phyloP scores from a whole-genome alignment of 2,888 invertebrate genomes.

The Onthophagus sagittarius region DNA sequence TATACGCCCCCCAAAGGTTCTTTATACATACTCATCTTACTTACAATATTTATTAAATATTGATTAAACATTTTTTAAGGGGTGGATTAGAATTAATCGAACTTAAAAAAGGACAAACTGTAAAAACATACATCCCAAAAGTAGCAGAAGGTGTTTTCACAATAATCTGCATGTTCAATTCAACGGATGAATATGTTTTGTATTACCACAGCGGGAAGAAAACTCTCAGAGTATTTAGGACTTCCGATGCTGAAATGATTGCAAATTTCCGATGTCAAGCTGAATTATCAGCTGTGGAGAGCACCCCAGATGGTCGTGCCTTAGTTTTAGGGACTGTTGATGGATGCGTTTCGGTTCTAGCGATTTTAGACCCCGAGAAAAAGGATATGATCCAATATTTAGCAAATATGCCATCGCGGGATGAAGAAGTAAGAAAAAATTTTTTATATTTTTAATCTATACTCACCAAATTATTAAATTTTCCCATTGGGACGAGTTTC shows the following conservation, averaged over 20 bases:
- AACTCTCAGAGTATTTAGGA: constrained; percentile 84
- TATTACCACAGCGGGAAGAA: constrained; percentile 96
- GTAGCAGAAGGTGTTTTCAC: constrained; percentile 97
- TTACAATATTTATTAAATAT: no score
- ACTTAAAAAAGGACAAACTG: constrained; percentile 81
- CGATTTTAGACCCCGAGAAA: constrained; percentile 66
- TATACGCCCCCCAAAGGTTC: constrained; percentile 81
- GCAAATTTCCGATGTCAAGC: constrained; percentile 91
- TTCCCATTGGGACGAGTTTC: no score
- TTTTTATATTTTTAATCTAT: no score
- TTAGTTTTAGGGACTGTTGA: constrained; percentile 89
- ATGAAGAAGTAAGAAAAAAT: constrained; percentile 66
- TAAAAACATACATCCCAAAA: constrained; percentile 87
- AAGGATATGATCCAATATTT: constrained; percentile 63
- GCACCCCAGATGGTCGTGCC: constrained; percentile 77
- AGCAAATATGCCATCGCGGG: constrained; percentile 65
- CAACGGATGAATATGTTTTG: constrained; percentile 90
- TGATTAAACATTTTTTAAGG: no score
- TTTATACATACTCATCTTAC: no score
- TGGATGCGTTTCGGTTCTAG: constrained; percentile 88
- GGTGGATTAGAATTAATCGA: constrained; percentile 93
- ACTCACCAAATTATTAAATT: no score
- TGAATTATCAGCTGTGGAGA: constrained; percentile 82
- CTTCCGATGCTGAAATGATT: constrained; percentile 83
- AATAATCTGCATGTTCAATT: constrained; percentile 91